These are phyloP conservation scores for Pandemis heparana DNA, from an alignment of 2,888 invertebrate genomes.

Conservation along the genomic window DNA sequence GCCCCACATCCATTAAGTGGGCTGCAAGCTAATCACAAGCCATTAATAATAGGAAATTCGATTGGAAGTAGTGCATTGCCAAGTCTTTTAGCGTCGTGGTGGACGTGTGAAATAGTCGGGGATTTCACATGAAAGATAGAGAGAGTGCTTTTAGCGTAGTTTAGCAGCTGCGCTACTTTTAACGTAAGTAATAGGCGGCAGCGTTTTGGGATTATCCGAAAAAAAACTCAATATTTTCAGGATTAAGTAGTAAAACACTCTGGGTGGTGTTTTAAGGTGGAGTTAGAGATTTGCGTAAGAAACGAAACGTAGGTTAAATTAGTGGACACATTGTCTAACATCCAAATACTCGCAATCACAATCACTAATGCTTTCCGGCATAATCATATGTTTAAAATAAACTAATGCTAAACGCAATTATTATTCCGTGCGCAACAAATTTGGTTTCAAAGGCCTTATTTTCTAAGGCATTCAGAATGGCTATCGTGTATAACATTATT, in stretches of 20 bases:
- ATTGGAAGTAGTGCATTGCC: conserved; percentile 32
- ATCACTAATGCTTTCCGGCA: no score
- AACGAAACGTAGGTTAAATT: neutral
- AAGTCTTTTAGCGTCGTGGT: conserved; percentile 45
- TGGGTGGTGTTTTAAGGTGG: neutral
- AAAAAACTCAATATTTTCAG: neutral
- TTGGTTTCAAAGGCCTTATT: no score
- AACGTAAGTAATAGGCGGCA: neutral
- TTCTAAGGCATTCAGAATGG: no score
- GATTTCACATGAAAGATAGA: conserved; percentile 31
- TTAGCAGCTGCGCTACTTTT: conserved; percentile 44
- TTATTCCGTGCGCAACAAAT: no score
- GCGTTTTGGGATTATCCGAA: neutral
- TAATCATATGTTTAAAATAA: no score
- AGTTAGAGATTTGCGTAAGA: neutral
- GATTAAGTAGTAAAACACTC: neutral
- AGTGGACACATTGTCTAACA: neutral
- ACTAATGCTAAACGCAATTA: no score
- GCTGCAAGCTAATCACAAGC: conserved; percentile 28
- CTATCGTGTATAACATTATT: no score
- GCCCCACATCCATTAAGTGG: conserved; percentile 29
- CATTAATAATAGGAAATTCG: conserved; percentile 40
- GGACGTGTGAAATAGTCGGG: conserved; percentile 30
- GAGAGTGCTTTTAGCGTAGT: conserved; percentile 59
- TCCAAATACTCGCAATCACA: no score